Conservation (phyloP, 2,888 invertebrate genomes). For the Chrysolina americana region DNA sequence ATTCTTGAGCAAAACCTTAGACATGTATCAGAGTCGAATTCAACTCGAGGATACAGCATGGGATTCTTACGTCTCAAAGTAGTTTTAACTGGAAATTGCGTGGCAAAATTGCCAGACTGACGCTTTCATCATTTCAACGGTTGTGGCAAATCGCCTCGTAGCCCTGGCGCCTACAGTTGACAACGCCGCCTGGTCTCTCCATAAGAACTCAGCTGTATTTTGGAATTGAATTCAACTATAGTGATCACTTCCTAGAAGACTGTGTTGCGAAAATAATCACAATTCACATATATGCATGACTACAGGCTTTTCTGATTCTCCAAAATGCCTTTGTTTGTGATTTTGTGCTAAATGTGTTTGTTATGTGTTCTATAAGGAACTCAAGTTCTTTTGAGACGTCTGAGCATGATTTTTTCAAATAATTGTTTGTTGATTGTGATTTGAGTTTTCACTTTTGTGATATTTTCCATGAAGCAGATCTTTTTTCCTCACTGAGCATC, state of each 20-base stretch:
- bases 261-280: neutral
- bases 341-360: slow-evolving; percentile 2
- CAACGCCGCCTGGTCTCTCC: no score
- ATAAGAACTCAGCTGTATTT: no score
- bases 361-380: neutral
- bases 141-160: no score
- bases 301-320: neutral
- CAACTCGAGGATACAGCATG: no score
- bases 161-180: no score
- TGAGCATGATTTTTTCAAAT: neutral
- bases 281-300: neutral
- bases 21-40: no score
- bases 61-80: no score
- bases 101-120: no score
- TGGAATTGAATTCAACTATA: neutral
- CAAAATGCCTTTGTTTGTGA: neutral
- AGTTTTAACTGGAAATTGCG: no score
- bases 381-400: neutral
- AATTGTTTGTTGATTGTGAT: neutral
- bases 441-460: neutral
- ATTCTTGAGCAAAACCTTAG: no score
- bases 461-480: neutral
- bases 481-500: neutral
- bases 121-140: no score
- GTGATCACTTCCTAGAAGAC: neutral